These are phyloP conservation scores for Drosophila quinaria DNA, from an alignment of 2,888 invertebrate species.

Conservation along the genomic window DNA sequence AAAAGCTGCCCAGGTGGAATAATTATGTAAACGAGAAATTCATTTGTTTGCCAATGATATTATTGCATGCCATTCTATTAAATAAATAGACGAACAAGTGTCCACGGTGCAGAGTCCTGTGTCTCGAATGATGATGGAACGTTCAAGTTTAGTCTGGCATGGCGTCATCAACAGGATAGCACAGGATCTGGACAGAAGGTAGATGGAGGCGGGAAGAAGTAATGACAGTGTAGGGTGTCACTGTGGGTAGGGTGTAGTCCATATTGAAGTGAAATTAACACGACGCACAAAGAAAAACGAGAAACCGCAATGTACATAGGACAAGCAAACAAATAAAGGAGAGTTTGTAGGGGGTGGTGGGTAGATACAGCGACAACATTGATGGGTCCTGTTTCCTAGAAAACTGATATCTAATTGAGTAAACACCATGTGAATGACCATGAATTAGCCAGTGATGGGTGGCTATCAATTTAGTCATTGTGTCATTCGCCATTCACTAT, in stretches of 20 bases:
- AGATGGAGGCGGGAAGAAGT: not conserved
- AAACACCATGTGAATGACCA: slow-evolving; percentile 61
- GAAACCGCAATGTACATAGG: slow-evolving; percentile 27
- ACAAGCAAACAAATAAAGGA: slow-evolving; percentile 46
- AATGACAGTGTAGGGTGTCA: not conserved
- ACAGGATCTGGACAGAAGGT: not conserved
- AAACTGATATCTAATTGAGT: slow-evolving; percentile 78
- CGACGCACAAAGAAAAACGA: slow-evolving; percentile 32
- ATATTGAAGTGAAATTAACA: slow-evolving; percentile 54
- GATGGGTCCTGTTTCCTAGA: slow-evolving; percentile 39
- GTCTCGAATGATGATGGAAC: slow-evolving; percentile 38
- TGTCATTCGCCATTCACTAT: slow-evolving; percentile 30
- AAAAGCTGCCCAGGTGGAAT: slow-evolving; percentile 21
- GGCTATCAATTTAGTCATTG: slow-evolving; percentile 41
- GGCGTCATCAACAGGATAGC: slow-evolving; percentile 51
- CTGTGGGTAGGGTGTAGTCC: slow-evolving; percentile 1
- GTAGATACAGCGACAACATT: slow-evolving; percentile 2
- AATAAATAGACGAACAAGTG: slow-evolving; percentile 63
- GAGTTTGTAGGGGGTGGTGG: too few relatives aligned
- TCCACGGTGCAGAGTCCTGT: slow-evolving; percentile 23
- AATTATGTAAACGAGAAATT: slow-evolving; percentile 57
- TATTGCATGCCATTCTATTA: slow-evolving; percentile 23
- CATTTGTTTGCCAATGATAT: slow-evolving; percentile 43
- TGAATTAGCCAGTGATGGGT: slow-evolving; percentile 39
- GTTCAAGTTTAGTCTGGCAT: slow-evolving; percentile 28